phyloP scores from a whole-genome alignment of 2,113 vertebrate genomes.

The Sceloporus undulatus region DNA sequence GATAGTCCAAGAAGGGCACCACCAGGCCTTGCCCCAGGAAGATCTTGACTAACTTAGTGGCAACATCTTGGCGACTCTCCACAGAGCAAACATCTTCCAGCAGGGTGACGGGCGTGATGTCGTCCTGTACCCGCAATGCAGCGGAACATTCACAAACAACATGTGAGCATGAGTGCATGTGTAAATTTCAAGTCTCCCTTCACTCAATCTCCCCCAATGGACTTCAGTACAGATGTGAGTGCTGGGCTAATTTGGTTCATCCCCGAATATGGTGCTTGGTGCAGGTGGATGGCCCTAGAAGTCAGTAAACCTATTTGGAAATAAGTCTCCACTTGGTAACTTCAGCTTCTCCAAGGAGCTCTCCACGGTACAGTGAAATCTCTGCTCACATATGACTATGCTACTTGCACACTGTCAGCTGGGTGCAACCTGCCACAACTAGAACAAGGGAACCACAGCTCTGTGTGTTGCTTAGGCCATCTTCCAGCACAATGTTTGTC shows the following conservation, averaged over 20 bases:
- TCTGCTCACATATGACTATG: background rate
- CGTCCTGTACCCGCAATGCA: conserved; percentile 74
- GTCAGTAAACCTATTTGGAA: background rate
- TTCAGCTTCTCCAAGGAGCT: background rate
- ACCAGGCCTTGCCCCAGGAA: conserved; percentile 88
- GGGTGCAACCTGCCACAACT: background rate
- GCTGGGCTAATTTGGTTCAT: background rate
- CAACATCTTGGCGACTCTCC: conserved; percentile 90
- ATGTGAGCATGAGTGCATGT: background rate
- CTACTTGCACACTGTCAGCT: background rate
- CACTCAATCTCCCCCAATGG: background rate
- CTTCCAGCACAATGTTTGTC: background rate
- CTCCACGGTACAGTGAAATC: background rate
- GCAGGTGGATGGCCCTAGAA: background rate
- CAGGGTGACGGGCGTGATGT: conserved; percentile 81
- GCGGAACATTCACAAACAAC: background rate
- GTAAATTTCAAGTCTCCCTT: background rate
- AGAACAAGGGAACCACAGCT: background rate
- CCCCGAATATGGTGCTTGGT: background rate
- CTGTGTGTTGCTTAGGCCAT: background rate
- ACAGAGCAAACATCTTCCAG: conserved; percentile 88
- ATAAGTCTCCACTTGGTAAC: background rate
- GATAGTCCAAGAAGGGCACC: conserved; percentile 88
- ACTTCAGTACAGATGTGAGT: background rate
- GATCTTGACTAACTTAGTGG: conserved; percentile 91